Evolutionary conservation across 2,888 invertebrate species (phyloP), one percentile per base, ranked within the genome.

Genomic region (Troides helena): DNA sequence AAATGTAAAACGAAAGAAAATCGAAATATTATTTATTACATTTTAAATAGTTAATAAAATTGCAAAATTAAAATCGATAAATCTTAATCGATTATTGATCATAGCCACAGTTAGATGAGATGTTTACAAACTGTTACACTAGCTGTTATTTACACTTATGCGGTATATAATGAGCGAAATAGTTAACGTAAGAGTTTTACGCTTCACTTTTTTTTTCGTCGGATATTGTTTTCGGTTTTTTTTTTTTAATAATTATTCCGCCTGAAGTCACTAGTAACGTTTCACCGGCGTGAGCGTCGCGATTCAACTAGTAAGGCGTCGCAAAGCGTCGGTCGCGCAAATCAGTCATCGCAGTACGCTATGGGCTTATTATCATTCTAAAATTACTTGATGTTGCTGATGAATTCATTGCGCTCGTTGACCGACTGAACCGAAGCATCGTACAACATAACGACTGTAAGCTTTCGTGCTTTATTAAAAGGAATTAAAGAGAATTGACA

Each of bases 261-360:
- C 30, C 21, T 46, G 57, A 39, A 23, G n/a, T n/a, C 61, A 69
- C 43, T 46, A 30, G 72, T 70, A 73, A 70, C 79, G 80, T 78
- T 77, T 69, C 74, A 66, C 73, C 73, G 68, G 78, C 71, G 67
- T 74, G 78, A 74, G 62, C 73, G 76, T 69, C 80, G 78, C 79
- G 79, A 75, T 73, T 74, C 74, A 76, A 81, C 81, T 81, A 81
- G 75, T 50, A 68, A 58, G 71, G 46, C 71, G 64, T 39, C 67
- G 69, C 70, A 69, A 67, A 73, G 75, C 67, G 65, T 61, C 73
- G 67, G 59, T 68, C 72, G 75, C 71, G 67, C 73, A 67, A 63
- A 67, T 72, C 73, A 72, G 72, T 69, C 72, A 66, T 70, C 65
- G 62, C 59, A 12, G 71, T 71, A 71, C 73, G 72, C 71, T 72